A percentile compares a stretch with the other conserved stretches of the same genome.
phyloP scores from a whole-genome alignment of 2,113 vertebrate species.

The Ictalurus furcatus region DNA sequence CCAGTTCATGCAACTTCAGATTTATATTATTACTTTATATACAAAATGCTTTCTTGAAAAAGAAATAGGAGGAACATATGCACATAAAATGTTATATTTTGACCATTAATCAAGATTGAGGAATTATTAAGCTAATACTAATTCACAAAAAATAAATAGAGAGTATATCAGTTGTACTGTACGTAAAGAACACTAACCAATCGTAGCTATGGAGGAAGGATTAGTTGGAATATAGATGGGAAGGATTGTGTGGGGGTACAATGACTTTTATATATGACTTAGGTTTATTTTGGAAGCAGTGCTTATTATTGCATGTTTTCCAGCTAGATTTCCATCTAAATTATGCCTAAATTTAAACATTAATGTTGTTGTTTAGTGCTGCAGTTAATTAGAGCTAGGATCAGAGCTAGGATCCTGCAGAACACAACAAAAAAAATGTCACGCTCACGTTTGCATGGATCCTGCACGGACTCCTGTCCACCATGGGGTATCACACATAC shows the following conservation, averaged over 20 bases:
- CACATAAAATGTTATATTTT: not conserved
- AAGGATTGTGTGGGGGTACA: too few species aligned
- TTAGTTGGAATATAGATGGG: too few species aligned
- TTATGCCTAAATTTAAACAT: not conserved
- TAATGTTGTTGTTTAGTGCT: not conserved
- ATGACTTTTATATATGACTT: too few species aligned
- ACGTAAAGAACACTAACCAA: too few species aligned
- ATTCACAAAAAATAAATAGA: not conserved
- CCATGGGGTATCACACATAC: too few species aligned
- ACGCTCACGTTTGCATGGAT: too few species aligned
- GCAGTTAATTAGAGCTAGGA: not conserved
- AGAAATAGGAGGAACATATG: not conserved
- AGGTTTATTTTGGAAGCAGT: too few species aligned
- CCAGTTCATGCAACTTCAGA: not conserved
- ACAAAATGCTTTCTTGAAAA: not conserved
- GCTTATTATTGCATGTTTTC: not conserved
- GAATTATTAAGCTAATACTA: not conserved
- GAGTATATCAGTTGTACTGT: too few species aligned
- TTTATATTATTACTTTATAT: not conserved
- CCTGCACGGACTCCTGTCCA: not conserved
- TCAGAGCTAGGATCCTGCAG: not conserved
- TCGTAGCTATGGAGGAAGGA: too few species aligned
- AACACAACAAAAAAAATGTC: too few species aligned
- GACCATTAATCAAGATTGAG: not conserved
- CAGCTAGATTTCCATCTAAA: not conserved